A percentile compares a stretch with the other conserved stretches of the same genome.
These are phyloP conservation scores for Heteronetta atricapilla DNA, from an alignment of 2,113 vertebrate species.

Conservation along the genomic window DNA sequence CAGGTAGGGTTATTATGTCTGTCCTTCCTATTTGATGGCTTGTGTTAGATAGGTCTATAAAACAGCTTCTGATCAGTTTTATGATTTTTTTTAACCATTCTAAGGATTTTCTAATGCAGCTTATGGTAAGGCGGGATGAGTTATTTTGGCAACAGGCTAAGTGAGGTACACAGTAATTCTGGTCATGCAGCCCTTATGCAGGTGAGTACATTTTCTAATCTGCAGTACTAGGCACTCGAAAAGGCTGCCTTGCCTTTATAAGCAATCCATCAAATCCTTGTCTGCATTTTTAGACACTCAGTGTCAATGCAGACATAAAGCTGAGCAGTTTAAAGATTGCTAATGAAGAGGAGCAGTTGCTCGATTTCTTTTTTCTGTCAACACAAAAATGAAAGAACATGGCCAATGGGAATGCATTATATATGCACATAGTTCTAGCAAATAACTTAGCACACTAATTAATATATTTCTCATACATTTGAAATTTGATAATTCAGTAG, in stretches of 20 bases:
- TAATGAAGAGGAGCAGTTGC: background rate
- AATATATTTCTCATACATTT: background rate
- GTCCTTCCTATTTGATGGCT: background rate
- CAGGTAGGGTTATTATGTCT: background rate
- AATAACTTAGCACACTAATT: background rate
- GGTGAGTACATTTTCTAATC: background rate
- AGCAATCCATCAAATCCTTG: background rate
- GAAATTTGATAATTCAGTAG: background rate
- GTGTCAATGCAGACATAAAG: background rate
- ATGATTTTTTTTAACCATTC: background rate
- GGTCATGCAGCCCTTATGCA: background rate
- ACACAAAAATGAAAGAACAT: background rate
- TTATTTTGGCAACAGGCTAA: background rate
- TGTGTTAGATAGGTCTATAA: background rate
- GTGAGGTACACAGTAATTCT: background rate
- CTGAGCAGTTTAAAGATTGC: background rate
- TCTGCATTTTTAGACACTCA: background rate
- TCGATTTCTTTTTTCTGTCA: background rate
- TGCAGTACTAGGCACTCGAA: background rate
- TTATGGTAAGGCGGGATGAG: background rate
- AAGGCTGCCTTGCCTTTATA: background rate
- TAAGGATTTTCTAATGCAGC: background rate
- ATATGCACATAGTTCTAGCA: background rate
- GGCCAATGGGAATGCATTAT: background rate
- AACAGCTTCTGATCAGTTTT: background rate